Evolutionary conservation across 30 jellyfish, hydroid and myxozoan species (phyloP), one percentile per base, ranked within the genome.

Genomic region (Haliclystus octoradiatus): DNA sequence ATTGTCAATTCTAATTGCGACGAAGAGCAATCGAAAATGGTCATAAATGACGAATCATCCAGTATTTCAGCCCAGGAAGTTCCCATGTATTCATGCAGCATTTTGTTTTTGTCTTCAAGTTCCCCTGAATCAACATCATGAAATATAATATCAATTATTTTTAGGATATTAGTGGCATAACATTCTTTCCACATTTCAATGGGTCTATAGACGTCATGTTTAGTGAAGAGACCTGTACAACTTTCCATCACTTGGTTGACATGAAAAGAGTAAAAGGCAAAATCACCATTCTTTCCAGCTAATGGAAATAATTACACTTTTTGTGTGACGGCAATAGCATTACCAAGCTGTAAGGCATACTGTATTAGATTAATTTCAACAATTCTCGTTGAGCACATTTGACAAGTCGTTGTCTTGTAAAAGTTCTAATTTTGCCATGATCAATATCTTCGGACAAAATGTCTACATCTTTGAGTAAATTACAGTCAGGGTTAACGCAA

Each of bases 121-220:
- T 72, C 60, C 33, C 75, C 72, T 31, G 34, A 65, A 72, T 72
- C 83, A 53, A 72, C 34, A 53, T 72, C 83, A 52, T 34, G 62
- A 62, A 72, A 72, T 66, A 72, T 75, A 33, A 33, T 47, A 52
- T 60, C 75, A 19, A 72, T 14, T 69, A 72, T 52, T 66, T 53
- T 33, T 5, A 47, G 61, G 33, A 72, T 72, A 66, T 72, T 72
- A 46, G 53, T 33, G 53, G 75, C 83, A 72, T 72, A 75, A 13
- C 31, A 52, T 14, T 66, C 46, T 57, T 75, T 72, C 83, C 83
- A 72, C 27, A 57, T 69, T 61, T 72, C 83, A 28, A 72, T 75
- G 12, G 29, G 22, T n/a, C 64, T 25, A 66, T 40, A 34, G 29
- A 72, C 66, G 61, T 72, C 83, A 26, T 72, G 67, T 67, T 28